Base-by-base conservation (phyloP, 2,888 invertebrate species). In the Spodoptera picta region DNA sequence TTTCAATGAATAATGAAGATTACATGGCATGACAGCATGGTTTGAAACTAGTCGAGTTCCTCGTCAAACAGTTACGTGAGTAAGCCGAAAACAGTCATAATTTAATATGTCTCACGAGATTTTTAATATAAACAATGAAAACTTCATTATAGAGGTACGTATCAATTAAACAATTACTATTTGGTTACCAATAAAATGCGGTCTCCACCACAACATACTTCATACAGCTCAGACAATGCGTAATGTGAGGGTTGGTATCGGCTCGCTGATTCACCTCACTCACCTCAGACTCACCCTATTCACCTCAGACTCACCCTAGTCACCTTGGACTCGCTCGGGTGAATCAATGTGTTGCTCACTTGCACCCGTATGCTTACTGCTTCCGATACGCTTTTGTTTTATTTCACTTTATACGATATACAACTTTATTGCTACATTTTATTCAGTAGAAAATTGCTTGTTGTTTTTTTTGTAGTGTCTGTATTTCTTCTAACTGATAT, bases 161-260 rank as follows among this genome's bases (percentile, higher is more conserved):
- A 6, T 1, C 4, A 31, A 31, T 7, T 2, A 36, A 36, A 7
- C 9, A 6, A 36, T 0, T 6, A 36, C 19, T 19, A 19, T 19
- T 19, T 19, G 1, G 19, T 19, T 19, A 19, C 19, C 19, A 19
- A 19, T 19, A 10, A 27, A 41, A 41, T 57, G 49, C 59, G 59
- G 46, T 50, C 63, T 76, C 78, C 53, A 64, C 3, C 12, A 0
- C 1, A 42, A 10, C 10, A 6, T 24, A 44, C 27, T n/a, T 73
- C 64, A 3, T 3, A 14, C 41, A 10, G 4, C 27, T 43, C 60
- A 79, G 60, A 78, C 73, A 78, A 70, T 75, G 61, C 58, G 63
- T 81, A 79, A 71, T 75, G 73, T 57, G 55, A 56, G 79, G 75
- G 81, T 77, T 75, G 56, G 69, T 72, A 75, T 73, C 79, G 56